A percentile compares a stretch with the other conserved stretches of the same genome.
phyloP scores from a whole-genome alignment of 2,888 invertebrate genomes.

The Andrena praecox region DNA sequence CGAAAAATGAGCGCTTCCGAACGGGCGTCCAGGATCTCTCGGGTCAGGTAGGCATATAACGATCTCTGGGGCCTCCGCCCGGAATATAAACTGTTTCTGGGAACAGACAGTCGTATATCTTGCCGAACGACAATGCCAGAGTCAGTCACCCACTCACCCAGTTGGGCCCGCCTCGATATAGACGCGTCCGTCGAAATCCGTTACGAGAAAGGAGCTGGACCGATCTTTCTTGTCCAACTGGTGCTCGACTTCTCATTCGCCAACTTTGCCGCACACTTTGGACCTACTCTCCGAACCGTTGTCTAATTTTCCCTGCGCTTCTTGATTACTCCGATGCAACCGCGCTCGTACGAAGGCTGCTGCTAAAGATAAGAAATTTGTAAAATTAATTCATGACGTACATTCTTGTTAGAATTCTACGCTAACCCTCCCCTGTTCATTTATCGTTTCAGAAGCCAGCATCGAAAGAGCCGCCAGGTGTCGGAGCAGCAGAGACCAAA shows the following conservation, averaged over 20 bases:
- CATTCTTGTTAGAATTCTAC: neutral
- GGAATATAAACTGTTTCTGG: conserved; percentile 84
- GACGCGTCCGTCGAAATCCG: conserved; percentile 66
- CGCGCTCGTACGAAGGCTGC: too few species aligned
- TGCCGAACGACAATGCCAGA: conserved; percentile 81
- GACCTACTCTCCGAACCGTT: neutral
- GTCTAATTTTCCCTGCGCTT: neutral
- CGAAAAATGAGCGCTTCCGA: conserved; percentile 76
- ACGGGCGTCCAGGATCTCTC: conserved; percentile 60
- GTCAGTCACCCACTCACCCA: conserved; percentile 79
- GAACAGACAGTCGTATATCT: conserved; percentile 84
- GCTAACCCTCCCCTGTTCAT: neutral
- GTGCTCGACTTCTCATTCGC: conserved; percentile 33
- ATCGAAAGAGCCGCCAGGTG: conserved; percentile 45
- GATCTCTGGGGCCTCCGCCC: conserved; percentile 68
- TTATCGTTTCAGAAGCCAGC: neutral
- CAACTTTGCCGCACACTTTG: neutral
- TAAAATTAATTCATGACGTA: too few species aligned
- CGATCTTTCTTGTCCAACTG: conserved; percentile 27
- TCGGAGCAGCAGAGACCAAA: conserved; percentile 43
- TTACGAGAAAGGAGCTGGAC: conserved; percentile 40
- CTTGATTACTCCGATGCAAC: neutral
- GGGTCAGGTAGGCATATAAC: conserved; percentile 76
- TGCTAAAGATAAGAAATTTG: too few species aligned
- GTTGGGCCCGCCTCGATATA: conserved; percentile 67